Conservation (phyloP, 2,888 invertebrate species). For the Tuberolachnus salignus region DNA sequence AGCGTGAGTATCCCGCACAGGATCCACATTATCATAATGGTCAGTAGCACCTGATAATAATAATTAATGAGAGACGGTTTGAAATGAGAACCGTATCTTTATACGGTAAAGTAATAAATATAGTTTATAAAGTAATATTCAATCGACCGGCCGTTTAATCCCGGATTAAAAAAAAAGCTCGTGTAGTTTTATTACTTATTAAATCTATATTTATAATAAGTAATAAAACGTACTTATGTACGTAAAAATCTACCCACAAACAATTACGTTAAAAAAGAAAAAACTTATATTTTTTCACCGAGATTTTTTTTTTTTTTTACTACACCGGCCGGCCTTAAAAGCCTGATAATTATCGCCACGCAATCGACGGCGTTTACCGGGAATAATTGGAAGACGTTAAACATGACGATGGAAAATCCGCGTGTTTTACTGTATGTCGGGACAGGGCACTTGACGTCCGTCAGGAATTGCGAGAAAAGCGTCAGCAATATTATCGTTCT, state of each 20-base stretch:
- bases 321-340: too few relatives aligned
- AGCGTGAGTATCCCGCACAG: conserved; percentile 74
- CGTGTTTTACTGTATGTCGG: conserved; percentile 67
- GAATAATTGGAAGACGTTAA: conserved; percentile 78
- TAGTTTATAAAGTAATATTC: conserved; percentile 2
- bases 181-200: background rate
- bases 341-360: too few relatives aligned
- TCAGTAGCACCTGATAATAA: conserved; percentile 70
- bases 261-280: too few relatives aligned
- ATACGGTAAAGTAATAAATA: too few relatives aligned
- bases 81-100: background rate
- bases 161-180: too few relatives aligned
- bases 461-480: conserved; percentile 79
- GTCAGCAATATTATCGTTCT: conserved; percentile 78
- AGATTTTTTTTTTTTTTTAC: background rate
- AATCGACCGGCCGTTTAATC: background rate
- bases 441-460: conserved; percentile 70
- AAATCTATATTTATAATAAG: too few relatives aligned
- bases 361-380: conserved; percentile 67
- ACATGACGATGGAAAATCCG: conserved; percentile 69
- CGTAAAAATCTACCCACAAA: too few relatives aligned
- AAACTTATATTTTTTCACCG: too few relatives aligned
- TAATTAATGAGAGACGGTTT: background rate
- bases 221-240: too few relatives aligned
- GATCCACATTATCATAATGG: conserved; percentile 79